Base-by-base conservation (phyloP, 2,113 vertebrate species). In the Climacteris rufus region DNA sequence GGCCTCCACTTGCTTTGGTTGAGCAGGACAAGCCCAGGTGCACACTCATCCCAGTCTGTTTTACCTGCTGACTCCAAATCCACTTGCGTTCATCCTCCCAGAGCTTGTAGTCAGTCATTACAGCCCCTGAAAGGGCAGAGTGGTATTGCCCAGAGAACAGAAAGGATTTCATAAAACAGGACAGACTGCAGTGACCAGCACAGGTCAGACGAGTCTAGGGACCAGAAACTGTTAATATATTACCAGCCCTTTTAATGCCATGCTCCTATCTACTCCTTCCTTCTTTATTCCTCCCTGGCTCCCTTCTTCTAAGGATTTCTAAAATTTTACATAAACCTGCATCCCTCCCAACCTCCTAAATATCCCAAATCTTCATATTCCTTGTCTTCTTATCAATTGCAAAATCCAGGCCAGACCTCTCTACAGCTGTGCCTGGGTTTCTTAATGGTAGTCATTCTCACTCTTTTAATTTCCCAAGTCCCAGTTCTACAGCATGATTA, bases 251-350 rank as follows among this genome's bases (percentile, higher is more conserved):
- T 65, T 75, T 42, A 35, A 30, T n/a, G 22, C 0, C 5, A 20
- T 4, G 0, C 1, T 6, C 1, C 15, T 23, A 9, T 47, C 15
- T 84, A 33, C 0, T 1, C 10, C 4, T 4, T 59, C 23, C 13
- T 50, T 52, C 3, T 40, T 44, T 76, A 9, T n/a, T 63, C 23
- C 15, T 45, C 22, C 14, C 10, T n/a, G 3, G 3, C 0, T 5
- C 5, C 3, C 5, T 69, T 78, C 17, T 81, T 39, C 27, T 17
- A 74, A 75, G 13, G 7, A 33, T 40, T 89, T 68, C 31, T 69
- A 59, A 33, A 25, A 30, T 64, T 86, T 78, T 54, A 6, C 22
- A 45, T 12, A 60, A 14, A 45, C 8, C 19, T 54, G 7, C 19
- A 74, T 35, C 5, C 5, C 5, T 28, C 4, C 12, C 9, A 14